A percentile compares a stretch with the other conserved stretches of the same genome.
Evolutionary conservation across 2,888 invertebrate species (phyloP).

Genomic region (Leuctra nigra): DNA sequence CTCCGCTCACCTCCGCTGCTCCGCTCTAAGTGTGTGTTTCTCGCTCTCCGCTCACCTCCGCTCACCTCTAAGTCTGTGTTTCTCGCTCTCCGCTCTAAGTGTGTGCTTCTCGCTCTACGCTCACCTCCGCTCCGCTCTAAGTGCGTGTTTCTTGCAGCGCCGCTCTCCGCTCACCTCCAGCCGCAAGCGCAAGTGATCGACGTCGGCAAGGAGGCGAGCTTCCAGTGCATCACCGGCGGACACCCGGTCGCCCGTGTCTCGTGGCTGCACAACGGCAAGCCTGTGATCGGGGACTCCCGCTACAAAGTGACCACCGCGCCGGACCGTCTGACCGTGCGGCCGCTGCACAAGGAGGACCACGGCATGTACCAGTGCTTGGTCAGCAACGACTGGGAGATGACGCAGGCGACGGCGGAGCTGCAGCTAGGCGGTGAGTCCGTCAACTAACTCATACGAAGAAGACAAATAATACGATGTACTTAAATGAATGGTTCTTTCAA

Average conservation of each 20-base stretch:
- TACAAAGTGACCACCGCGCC: slow-evolving; percentile 45
- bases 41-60: no score
- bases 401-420: slow-evolving; percentile 41
- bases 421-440: slow-evolving; percentile 39
- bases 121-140: no score
- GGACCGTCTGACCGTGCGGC: slow-evolving; percentile 32
- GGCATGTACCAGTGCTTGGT: slow-evolving; percentile 51
- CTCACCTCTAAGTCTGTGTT: no score
- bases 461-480: neutral
- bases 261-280: slow-evolving; percentile 74
- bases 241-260: slow-evolving; percentile 72
- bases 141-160: no score
- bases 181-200: slow-evolving; percentile 74
- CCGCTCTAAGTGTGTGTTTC: no score
- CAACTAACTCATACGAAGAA: neutral
- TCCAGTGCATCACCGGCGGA: slow-evolving; percentile 82
- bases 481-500: neutral
- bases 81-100: no score
- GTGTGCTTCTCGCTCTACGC: no score
- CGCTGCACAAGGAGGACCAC: slow-evolving; percentile 42
- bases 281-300: slow-evolving; percentile 52
- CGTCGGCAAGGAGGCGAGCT: slow-evolving; percentile 73
- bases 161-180: slow-evolving; percentile 72
- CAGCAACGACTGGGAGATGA: slow-evolving; percentile 40
- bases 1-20: no score